A percentile compares a stretch with the other conserved stretches of the same genome.
Conservation (phyloP, 64 coral and sea anemone genomes). For the Montipora cactus region DNA sequence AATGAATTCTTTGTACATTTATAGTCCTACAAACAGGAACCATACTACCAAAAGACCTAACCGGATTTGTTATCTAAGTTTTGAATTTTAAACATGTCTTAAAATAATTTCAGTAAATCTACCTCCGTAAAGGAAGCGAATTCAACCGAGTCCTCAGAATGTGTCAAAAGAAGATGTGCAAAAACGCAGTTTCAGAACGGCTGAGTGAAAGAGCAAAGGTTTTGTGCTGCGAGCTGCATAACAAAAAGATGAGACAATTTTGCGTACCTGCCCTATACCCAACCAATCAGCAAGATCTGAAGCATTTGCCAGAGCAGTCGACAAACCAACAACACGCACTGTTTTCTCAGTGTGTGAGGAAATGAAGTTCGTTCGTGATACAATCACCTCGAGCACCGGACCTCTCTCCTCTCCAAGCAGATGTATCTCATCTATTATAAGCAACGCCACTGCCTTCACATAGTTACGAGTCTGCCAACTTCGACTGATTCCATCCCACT, state of each 20-base stretch:
- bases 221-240: neutral
- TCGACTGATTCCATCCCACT: slow-evolving; percentile 97
- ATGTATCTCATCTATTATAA: slow-evolving; percentile 99
- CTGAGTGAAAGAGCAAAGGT: neutral
- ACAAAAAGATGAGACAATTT: neutral
- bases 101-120: too few relatives aligned
- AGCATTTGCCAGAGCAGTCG: slow-evolving; percentile 95
- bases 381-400: slow-evolving; percentile 96
- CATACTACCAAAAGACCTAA: too few relatives aligned
- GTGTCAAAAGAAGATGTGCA: neutral
- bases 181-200: neutral
- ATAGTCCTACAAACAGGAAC: too few relatives aligned
- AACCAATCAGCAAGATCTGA: slow-evolving; percentile 94
- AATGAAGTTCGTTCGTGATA: slow-evolving; percentile 98
- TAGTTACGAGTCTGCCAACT: slow-evolving; percentile 99
- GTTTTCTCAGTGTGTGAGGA: slow-evolving; percentile 94
- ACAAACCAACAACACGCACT: slow-evolving; percentile 90
- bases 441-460: slow-evolving; percentile 83
- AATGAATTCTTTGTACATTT: too few relatives aligned
- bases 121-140: too few relatives aligned
- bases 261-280: slow-evolving; percentile 78
- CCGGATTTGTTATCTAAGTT: too few relatives aligned
- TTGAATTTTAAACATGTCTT: too few relatives aligned
- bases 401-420: slow-evolving; percentile 98
- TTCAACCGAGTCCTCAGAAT: neutral